A percentile compares a stretch with the other conserved stretches of the same genome.
Conservation (phyloP, 2,797 vertebrate species). For the Hyperoplus lanceolatus region DNA sequence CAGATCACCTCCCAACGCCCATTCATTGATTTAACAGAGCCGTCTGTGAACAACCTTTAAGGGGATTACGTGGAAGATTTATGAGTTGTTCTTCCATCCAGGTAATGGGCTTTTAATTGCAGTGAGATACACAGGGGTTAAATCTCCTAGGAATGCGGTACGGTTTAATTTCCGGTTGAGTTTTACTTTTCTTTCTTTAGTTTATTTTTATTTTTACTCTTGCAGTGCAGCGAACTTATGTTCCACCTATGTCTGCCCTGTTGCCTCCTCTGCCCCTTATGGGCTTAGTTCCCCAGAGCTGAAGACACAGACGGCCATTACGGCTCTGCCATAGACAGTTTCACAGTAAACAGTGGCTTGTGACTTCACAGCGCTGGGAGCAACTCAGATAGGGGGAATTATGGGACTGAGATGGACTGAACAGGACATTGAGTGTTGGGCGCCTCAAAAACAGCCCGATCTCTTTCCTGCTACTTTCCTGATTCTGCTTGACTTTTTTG, state of each 20-base stretch:
- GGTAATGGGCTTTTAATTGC: conserved; percentile 46
- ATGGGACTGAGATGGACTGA: conserved; percentile 61
- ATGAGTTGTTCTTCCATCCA: conserved; percentile 26
- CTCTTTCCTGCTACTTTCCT: conserved; percentile 8
- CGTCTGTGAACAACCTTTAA: conserved; percentile 32
- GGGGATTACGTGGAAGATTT: conserved; percentile 36
- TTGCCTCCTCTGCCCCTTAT: background rate
- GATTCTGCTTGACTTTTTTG: conserved; percentile 6
- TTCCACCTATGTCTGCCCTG: background rate
- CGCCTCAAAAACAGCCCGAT: conserved; percentile 68
- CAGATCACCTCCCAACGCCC: conserved; percentile 12
- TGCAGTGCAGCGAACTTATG: background rate
- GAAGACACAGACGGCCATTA: conserved; percentile 36
- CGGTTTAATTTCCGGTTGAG: background rate
- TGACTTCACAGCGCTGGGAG: conserved; percentile 62
- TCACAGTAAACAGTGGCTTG: conserved; percentile 55
- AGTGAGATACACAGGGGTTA: background rate
- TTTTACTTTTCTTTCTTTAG: conserved; percentile 21
- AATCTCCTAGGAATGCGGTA: conserved; percentile 5
- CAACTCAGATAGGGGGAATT: conserved; percentile 77
- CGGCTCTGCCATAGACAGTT: conserved; percentile 34
- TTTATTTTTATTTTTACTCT: conserved; percentile 22
- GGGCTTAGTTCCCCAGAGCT: conserved; percentile 32
- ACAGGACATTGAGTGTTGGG: conserved; percentile 69
- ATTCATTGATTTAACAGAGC: conserved; percentile 52